phyloP scores from a whole-genome alignment of 2,888 invertebrate species.

The Cenopis cana region DNA sequence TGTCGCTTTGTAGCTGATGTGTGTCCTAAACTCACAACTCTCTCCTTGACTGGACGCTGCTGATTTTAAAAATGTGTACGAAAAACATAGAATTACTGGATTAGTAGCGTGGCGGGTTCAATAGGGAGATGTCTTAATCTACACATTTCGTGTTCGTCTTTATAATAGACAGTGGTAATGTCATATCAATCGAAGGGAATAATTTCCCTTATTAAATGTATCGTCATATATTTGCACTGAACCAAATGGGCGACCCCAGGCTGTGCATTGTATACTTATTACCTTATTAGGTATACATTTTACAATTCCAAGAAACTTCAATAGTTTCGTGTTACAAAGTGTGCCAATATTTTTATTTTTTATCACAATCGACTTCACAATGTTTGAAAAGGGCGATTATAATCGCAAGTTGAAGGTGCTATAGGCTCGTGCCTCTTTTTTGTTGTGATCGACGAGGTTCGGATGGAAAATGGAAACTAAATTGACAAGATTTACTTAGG shows the following conservation, averaged over 20 bases:
- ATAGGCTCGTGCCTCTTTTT: constrained; percentile 60
- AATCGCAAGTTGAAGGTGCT: constrained; percentile 64
- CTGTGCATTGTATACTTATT: constrained; percentile 18
- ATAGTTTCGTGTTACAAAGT: constrained; percentile 14
- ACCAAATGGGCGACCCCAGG: constrained; percentile 1
- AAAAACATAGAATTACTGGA: too few species aligned
- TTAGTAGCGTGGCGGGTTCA: not conserved
- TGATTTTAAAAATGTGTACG: too few species aligned
- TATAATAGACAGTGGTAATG: not conserved
- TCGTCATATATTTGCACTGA: constrained; percentile 2
- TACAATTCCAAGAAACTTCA: constrained; percentile 17
- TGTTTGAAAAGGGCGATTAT: constrained; percentile 11
- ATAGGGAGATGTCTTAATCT: not conserved
- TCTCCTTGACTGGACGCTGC: too few species aligned
- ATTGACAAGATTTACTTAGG: constrained; percentile 11
- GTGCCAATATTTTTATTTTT: constrained; percentile 43
- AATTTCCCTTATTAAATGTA: not conserved
- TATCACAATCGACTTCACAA: constrained; percentile 17
- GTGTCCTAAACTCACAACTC: too few species aligned
- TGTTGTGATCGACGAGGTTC: constrained; percentile 23
- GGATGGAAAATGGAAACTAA: constrained; percentile 1
- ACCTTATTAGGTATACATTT: not conserved
- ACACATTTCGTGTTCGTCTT: not conserved
- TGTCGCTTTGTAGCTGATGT: too few species aligned
- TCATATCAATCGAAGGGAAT: not conserved